phyloP scores from a whole-genome alignment of 2,888 invertebrate species.

The Lithophane ornitopus region DNA sequence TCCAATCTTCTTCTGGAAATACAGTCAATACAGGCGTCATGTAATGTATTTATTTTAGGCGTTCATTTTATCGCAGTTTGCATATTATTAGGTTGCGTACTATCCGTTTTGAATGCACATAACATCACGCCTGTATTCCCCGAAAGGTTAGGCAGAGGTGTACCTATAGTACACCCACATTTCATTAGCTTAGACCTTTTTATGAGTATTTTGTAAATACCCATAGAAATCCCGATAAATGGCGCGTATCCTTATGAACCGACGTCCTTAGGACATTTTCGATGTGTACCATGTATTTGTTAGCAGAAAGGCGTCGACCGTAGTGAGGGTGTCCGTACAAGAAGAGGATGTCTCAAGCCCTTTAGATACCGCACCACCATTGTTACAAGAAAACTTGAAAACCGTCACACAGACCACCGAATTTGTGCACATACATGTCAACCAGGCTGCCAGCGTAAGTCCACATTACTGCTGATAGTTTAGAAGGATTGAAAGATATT shows the following conservation, averaged over 20 bases:
- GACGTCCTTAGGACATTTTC: neutral
- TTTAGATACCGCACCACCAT: constrained; percentile 42
- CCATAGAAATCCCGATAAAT: neutral
- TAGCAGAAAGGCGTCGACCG: constrained; percentile 13
- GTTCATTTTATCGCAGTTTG: too few species aligned
- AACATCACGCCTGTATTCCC: neutral
- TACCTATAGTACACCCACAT: too few species aligned
- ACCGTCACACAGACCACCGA: constrained; percentile 35
- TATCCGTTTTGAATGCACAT: neutral
- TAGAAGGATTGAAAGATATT: neutral
- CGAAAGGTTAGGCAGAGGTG: neutral
- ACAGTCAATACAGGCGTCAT: neutral
- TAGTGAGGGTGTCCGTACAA: constrained; percentile 23
- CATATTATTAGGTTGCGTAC: neutral
- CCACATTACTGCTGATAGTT: neutral
- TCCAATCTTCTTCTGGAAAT: neutral
- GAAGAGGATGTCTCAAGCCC: constrained; percentile 4
- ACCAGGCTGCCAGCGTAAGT: constrained; percentile 53
- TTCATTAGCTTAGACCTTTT: neutral
- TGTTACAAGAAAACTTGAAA: constrained; percentile 51
- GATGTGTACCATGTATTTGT: constrained; percentile 5
- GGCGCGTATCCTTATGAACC: neutral
- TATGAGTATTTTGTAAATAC: neutral
- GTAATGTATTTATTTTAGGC: neutral
- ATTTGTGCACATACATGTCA: constrained; percentile 62